phyloP scores from a whole-genome alignment of 2,113 vertebrate genomes.

The Cynocephalus volans region DNA sequence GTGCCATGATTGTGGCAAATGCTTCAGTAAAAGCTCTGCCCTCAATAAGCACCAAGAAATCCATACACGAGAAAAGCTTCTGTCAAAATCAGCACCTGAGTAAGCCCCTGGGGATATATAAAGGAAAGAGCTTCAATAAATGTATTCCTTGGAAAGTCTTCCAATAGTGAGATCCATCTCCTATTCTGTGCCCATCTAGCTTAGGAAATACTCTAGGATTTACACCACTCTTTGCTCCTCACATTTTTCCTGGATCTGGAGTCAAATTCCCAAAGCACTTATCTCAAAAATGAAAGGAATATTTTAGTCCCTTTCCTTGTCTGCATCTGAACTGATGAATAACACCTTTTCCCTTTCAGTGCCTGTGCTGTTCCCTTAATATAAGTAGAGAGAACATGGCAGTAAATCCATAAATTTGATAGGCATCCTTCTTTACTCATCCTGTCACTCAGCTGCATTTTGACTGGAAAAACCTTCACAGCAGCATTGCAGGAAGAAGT shows the following conservation, averaged over 20 bases:
- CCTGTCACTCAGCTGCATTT: not conserved
- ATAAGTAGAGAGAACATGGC: not conserved
- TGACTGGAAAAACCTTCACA: constrained; percentile 14
- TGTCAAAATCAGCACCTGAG: constrained; percentile 64
- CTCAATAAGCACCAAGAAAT: constrained; percentile 86
- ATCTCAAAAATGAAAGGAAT: constrained; percentile 53
- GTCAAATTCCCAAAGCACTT: not conserved
- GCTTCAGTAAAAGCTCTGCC: constrained; percentile 85
- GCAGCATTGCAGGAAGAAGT: constrained; percentile 46
- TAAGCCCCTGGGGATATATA: constrained; percentile 32
- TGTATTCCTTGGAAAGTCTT: constrained; percentile 41
- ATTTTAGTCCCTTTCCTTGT: constrained; percentile 20
- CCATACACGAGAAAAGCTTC: constrained; percentile 77
- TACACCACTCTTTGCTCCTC: constrained; percentile 7
- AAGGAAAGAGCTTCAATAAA: constrained; percentile 44
- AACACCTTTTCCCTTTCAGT: constrained; percentile 12
- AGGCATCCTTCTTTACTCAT: not conserved
- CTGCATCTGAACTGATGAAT: constrained; percentile 11
- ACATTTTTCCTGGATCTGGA: not conserved
- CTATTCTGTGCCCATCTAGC: constrained; percentile 27
- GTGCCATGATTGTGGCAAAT: constrained; percentile 84
- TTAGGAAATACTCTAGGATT: constrained; percentile 58
- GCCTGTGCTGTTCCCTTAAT: constrained; percentile 28
- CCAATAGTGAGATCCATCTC: constrained; percentile 33
- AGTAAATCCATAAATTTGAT: not conserved